Percentiles rank a stretch among this genome's conserved stretches.
Conservation (phyloP, 2,888 invertebrate species). For the Priocnemis perturbator region DNA sequence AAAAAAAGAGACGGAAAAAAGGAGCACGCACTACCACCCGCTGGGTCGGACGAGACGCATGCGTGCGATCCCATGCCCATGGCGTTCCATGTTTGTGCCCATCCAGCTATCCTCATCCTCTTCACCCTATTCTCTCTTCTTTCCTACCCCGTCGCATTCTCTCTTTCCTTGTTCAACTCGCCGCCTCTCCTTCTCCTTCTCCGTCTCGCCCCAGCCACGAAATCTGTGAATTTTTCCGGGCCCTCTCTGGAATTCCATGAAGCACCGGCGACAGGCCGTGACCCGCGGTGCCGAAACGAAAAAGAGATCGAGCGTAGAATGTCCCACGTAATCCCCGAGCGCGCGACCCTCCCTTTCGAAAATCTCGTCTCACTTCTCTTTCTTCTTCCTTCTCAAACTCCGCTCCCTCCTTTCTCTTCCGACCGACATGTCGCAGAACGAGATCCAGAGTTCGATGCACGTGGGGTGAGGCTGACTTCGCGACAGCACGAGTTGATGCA, state of each 20-base stretch:
- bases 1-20: constrained; percentile 40
- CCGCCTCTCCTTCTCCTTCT: constrained; percentile 2
- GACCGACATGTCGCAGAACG: not conserved
- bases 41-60: constrained; percentile 69
- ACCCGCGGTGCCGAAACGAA: constrained; percentile 32
- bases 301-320: constrained; percentile 13
- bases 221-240: constrained; percentile 62
- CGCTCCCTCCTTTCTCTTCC: not conserved
- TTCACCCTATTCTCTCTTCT: constrained; percentile 41
- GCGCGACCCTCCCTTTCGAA: not conserved
- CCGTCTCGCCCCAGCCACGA: constrained; percentile 37
- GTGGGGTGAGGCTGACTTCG: not conserved
- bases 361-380: not conserved
- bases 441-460: constrained; percentile 3
- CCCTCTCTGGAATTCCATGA: constrained; percentile 54
- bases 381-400: not conserved
- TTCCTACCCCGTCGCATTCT: constrained; percentile 27
- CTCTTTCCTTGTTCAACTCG: constrained; percentile 10
- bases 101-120: constrained; percentile 26
- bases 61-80: constrained; percentile 66
- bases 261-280: constrained; percentile 32
- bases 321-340: constrained; percentile 1
- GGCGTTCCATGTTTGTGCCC: constrained; percentile 56
- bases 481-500: too few species aligned
- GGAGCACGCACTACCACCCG: constrained; percentile 64